Base-by-base conservation (phyloP, 1,140 invertebrate species). In the Sesamia nonagrioides region DNA sequence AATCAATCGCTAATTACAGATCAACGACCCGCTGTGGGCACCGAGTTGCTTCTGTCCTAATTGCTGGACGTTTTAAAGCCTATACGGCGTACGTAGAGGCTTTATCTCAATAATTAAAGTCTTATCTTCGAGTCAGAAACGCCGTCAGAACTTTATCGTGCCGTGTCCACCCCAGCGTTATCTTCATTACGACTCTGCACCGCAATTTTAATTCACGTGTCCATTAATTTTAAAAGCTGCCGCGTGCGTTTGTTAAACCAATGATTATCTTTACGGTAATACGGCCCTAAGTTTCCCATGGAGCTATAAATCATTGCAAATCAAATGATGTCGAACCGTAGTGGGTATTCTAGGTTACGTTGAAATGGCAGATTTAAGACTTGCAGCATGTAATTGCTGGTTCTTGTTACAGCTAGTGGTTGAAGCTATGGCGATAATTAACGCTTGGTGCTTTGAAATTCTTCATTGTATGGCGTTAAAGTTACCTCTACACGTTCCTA, bases 191-290 rank as follows among this genome's bases (percentile, higher is more conserved):
- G 84, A 88, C 79, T 91, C 85, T 77, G 83, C 86, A 79, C 80
- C 69, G 85, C 86, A 85, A 91, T 85, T 92, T 92, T 90, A 91
- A 92, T 92, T 92, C 92, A 89, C 87, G 80, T 89, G 82, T 90
- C 92, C 90, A 92, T 94, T 92, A 90, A 92, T 92, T 92, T 92
- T 89, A 90, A 91, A 91, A 89, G 88, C 91, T 88, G 91, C 90
- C 86, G 86, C 88, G 50, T 87, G 71, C 83, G 79, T 90, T 89
- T 89, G 84, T 91, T 89, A 87, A 91, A 89, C 90, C 89, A 89
- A 91, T 88, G 88, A 92, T 93, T 91, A 93, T 91, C 86, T 89
- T 86, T 82, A 88, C 85, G 79, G 86, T 87, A 88, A 91, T 91
- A 91, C 82, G 87, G 72, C 81, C 81, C 85, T 82, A 82, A 86